Conservation (phyloP, 2,797 vertebrate genomes). For the Propithecus perrieri region DNA sequence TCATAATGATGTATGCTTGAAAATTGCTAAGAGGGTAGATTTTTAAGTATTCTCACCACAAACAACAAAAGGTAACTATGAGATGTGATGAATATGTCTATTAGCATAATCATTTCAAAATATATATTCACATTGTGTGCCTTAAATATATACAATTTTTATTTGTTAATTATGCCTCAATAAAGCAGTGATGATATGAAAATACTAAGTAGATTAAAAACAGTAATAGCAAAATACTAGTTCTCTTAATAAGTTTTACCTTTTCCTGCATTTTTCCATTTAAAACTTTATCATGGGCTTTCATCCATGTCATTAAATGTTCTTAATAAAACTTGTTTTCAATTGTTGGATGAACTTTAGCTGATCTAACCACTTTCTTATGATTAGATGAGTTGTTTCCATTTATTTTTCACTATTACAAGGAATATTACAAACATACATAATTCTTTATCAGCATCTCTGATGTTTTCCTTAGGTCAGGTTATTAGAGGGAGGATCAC, state of each 20-base stretch:
- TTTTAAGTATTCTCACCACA: background rate
- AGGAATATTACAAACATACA: background rate
- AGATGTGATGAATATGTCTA: background rate
- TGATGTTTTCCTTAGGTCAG: background rate
- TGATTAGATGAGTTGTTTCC: background rate
- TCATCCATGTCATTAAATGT: background rate
- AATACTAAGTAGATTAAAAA: background rate
- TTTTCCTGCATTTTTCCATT: background rate
- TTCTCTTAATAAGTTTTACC: background rate
- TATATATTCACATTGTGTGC: background rate
- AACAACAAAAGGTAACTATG: background rate
- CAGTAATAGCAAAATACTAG: background rate
- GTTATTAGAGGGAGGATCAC: background rate
- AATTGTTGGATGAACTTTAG: background rate
- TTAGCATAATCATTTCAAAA: background rate
- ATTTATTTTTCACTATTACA: background rate
- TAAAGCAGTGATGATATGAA: background rate
- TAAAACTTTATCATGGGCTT: background rate
- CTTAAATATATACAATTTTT: background rate
- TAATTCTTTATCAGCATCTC: background rate
- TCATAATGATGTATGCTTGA: background rate
- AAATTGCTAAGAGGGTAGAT: background rate
- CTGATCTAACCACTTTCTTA: background rate
- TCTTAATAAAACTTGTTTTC: background rate
- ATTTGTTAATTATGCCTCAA: background rate